Conservation (phyloP, 1,140 invertebrate genomes). For the Pseudomyrmex cubaensis region DNA sequence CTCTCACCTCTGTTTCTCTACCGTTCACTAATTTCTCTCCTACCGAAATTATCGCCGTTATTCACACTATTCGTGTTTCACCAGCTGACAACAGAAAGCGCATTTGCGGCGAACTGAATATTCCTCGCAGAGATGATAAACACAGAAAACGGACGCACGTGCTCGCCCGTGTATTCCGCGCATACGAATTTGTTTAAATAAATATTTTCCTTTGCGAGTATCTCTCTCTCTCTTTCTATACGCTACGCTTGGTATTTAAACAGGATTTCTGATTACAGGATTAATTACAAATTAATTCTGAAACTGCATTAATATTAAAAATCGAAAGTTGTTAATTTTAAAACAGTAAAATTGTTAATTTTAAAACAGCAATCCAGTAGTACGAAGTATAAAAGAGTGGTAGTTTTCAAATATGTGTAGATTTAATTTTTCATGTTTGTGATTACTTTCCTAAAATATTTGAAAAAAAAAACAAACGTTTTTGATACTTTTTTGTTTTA, state of each 20-base stretch:
- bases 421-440: not conserved
- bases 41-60: constrained; percentile 49
- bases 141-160: constrained; percentile 30
- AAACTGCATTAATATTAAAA: constrained; percentile 8
- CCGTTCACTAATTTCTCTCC: constrained; percentile 36
- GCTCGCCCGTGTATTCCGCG: not conserved
- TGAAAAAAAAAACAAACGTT: not conserved
- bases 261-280: not conserved
- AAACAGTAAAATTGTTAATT: not conserved
- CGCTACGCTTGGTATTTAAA: constrained; percentile 11
- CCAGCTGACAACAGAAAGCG: constrained; percentile 45
- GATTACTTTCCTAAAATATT: not conserved
- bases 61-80: constrained; percentile 40
- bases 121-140: constrained; percentile 36
- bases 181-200: constrained; percentile 30
- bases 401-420: not conserved
- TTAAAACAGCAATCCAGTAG: not conserved
- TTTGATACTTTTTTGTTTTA: not conserved
- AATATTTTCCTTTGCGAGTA: constrained; percentile 34
- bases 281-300: constrained; percentile 29
- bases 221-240: not conserved
- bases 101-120: constrained; percentile 49
- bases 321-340: not conserved
- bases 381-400: not conserved
- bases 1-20: constrained; percentile 5